Evolutionary conservation across 2,113 vertebrate species (phyloP).

Genomic region (Anseranas semipalmata): DNA sequence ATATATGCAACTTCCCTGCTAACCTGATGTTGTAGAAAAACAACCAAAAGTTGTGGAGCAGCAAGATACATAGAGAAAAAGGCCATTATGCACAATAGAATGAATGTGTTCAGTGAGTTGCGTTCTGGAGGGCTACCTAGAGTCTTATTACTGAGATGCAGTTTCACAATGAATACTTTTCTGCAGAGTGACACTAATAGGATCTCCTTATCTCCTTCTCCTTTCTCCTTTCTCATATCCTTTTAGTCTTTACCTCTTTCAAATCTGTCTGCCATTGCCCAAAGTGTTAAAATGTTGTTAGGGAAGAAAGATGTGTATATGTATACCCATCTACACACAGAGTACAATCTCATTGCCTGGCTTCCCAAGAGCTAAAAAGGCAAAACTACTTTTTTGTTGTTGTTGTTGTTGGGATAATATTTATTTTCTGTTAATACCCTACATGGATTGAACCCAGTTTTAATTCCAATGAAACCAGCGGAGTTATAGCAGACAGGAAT

Average conservation of each 20-base stretch:
- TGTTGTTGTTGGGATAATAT: not conserved
- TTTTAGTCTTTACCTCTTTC: not conserved
- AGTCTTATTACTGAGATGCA: not conserved
- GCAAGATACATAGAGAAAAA: not conserved
- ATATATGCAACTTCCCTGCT: not conserved
- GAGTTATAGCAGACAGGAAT: not conserved
- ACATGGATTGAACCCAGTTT: not conserved
- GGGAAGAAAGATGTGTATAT: not conserved
- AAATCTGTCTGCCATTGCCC: not conserved
- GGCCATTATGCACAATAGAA: not conserved
- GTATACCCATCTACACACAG: rapidly evolving
- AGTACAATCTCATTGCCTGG: not conserved
- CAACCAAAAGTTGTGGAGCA: not conserved
- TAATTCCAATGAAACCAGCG: not conserved
- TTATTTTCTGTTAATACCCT: not conserved
- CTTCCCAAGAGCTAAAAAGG: not conserved
- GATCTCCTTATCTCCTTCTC: not conserved
- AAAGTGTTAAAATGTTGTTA: not conserved
- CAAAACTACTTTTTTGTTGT: not conserved
- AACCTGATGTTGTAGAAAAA: not conserved
- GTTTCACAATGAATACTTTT: not conserved
- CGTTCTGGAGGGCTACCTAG: not conserved
- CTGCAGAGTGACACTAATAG: not conserved
- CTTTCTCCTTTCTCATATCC: not conserved
- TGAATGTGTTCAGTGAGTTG: not conserved